Conservation (phyloP, 2,888 invertebrate species). For the Herminia tarsipennalis region DNA sequence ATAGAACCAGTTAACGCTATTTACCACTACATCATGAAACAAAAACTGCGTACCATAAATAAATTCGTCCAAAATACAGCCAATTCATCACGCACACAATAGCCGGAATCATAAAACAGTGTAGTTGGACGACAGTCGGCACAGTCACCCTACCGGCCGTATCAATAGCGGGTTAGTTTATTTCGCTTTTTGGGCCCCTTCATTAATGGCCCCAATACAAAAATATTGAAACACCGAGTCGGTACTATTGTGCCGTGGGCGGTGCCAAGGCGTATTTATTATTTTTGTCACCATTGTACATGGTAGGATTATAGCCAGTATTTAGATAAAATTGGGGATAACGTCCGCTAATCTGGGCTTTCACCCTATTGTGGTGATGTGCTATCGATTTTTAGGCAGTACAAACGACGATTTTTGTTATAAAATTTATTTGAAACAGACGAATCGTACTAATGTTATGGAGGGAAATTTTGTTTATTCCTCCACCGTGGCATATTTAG, state of each 20-base stretch:
- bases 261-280: slow-evolving; percentile 78
- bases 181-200: slow-evolving; percentile 64
- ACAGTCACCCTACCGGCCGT: slow-evolving; percentile 44
- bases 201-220: slow-evolving; percentile 74
- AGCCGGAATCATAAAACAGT: slow-evolving; percentile 40
- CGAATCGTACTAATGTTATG: neutral
- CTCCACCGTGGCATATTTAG: too few species aligned
- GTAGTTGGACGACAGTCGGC: slow-evolving; percentile 20
- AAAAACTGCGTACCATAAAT: slow-evolving; percentile 15
- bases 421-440: neutral
- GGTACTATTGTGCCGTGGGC: slow-evolving; percentile 64
- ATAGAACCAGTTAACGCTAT: neutral
- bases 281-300: slow-evolving; percentile 84
- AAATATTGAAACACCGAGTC: slow-evolving; percentile 71
- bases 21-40: neutral
- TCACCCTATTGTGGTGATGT: slow-evolving; percentile 56
- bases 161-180: slow-evolving; percentile 76
- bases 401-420: too few species aligned
- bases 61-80: slow-evolving; percentile 19
- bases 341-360: slow-evolving; percentile 76
- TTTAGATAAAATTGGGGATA: slow-evolving; percentile 86
- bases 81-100: slow-evolving; percentile 36
- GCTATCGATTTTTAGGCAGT: slow-evolving; percentile 66
- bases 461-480: too few species aligned
- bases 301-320: slow-evolving; percentile 77